Evolutionary conservation across 1,140 invertebrate species (phyloP).

Genomic region (Luehdorfia chinensis): DNA sequence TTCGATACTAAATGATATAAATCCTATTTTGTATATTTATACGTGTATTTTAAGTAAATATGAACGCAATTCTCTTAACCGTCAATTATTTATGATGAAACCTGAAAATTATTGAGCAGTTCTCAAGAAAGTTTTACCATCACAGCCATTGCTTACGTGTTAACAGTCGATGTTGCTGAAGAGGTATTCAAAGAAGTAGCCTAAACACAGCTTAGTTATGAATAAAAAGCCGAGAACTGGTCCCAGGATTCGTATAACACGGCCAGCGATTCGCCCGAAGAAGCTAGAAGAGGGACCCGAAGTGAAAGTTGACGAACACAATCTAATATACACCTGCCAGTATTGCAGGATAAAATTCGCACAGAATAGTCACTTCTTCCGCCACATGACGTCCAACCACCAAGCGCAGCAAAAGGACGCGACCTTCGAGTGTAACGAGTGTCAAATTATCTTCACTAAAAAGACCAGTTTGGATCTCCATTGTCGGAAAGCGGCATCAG

Average conservation of each 20-base stretch:
- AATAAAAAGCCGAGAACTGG: constrained; percentile 67
- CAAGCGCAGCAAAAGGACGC: constrained; percentile 50
- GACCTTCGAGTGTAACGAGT: constrained; percentile 63
- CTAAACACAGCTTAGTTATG: constrained; percentile 43
- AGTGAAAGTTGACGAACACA: constrained; percentile 36
- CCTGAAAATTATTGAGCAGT: neutral
- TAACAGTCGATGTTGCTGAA: neutral
- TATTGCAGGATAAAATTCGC: constrained; percentile 64
- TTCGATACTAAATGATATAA: constrained; percentile 1
- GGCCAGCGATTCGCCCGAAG: constrained; percentile 34
- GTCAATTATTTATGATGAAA: constrained; percentile 2
- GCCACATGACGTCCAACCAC: constrained; percentile 65
- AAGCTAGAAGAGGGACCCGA: constrained; percentile 36
- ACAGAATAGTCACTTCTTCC: constrained; percentile 64
- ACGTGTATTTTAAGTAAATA: neutral
- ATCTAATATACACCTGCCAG: constrained; percentile 61
- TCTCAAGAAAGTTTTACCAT: neutral
- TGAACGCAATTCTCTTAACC: neutral
- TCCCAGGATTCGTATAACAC: constrained; percentile 56
- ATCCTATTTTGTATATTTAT: constrained; percentile 13
- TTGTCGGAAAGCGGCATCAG: constrained; percentile 57
- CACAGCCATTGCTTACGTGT: constrained; percentile 8
- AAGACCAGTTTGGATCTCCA: constrained; percentile 58
- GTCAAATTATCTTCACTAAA: constrained; percentile 59
- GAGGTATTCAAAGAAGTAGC: neutral